Base-by-base conservation (phyloP, 1,140 invertebrate genomes). In the Lethocerus indicus region DNA sequence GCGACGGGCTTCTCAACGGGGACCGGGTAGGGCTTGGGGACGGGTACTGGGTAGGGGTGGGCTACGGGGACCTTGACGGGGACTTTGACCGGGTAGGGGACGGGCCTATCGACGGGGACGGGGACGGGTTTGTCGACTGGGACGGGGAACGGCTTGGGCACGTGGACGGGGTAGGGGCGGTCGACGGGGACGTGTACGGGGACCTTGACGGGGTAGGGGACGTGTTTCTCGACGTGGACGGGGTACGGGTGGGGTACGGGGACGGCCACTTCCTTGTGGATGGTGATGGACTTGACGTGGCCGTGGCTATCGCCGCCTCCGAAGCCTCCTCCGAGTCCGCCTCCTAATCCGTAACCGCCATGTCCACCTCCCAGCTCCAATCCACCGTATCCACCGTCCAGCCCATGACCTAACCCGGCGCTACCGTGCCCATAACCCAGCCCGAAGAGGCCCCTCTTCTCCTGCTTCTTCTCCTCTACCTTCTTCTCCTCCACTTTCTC, bases 161-260 rank as follows among this genome's bases (percentile, higher is more conserved):
- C 56, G n/a, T 59, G 55, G 26, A 76, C 71, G 9, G 64, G 65
- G 61, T 81, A 81, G 0, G 78, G 78, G 35, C 75, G 71, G 51
- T 74, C 71, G 49, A 67, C 47, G 56, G 67, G 69, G 9, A 72
- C 66, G 5, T 74, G 71, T 16, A 83, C 74, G 20, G 76, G 79
- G 18, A 80, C 77, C 72, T 58, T 75, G 74, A 21, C 77, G 71
- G 60, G 74, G 71, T 69, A 67, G 20, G 71, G 76, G 3, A 81
- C 68, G 56, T 75, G 72, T 58, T 81, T 80, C 54, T 77, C 74
- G 20, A 64, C 56, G 28, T 57, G 52, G 7, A 64, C 63, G 1
- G 63, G 59, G 54, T 61, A 63, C 12, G 62, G 63, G 14, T 52
- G 44, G 14, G 52, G 47, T 18, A 54, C 52, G 28, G 52, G 48